These are phyloP conservation scores for Bradypodion pumilum DNA, from an alignment of 2,797 vertebrate species.

Conservation along the genomic window DNA sequence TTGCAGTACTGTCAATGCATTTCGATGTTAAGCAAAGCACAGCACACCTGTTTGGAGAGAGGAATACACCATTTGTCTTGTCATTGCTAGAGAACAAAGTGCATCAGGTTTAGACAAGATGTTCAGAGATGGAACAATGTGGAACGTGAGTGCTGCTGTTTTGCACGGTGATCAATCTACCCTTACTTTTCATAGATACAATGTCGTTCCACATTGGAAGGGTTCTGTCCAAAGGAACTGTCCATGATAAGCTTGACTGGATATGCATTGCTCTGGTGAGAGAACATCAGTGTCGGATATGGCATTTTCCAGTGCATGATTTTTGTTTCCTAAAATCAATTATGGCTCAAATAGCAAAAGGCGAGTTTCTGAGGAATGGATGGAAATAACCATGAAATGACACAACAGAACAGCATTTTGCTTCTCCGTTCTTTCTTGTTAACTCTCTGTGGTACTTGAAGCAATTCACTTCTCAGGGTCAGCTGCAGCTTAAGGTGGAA, in stretches of 20 bases:
- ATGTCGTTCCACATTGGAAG: background rate
- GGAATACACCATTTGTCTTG: conserved; percentile 70
- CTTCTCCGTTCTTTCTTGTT: no score
- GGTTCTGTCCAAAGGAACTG: background rate
- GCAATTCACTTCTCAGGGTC: background rate
- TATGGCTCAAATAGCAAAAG: background rate
- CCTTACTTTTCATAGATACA: background rate
- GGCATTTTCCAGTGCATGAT: background rate
- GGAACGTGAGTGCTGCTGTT: background rate
- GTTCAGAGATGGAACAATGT: conserved; percentile 45
- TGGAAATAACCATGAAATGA: background rate
- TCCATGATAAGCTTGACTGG: background rate
- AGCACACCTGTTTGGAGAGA: conserved; percentile 65
- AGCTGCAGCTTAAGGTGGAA: background rate
- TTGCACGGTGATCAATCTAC: background rate
- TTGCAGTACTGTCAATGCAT: conserved; percentile 75
- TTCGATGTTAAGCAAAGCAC: conserved; percentile 68
- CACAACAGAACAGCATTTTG: background rate
- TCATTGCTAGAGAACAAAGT: conserved; percentile 56
- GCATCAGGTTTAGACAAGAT: conserved; percentile 48
- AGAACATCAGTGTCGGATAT: background rate
- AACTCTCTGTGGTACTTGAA: background rate
- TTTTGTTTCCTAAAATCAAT: background rate
- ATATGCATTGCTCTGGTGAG: background rate
- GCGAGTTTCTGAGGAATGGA: background rate